These are phyloP conservation scores for Plectropomus leopardus DNA, from an alignment of 2,113 vertebrate genomes.

Conservation along the genomic window DNA sequence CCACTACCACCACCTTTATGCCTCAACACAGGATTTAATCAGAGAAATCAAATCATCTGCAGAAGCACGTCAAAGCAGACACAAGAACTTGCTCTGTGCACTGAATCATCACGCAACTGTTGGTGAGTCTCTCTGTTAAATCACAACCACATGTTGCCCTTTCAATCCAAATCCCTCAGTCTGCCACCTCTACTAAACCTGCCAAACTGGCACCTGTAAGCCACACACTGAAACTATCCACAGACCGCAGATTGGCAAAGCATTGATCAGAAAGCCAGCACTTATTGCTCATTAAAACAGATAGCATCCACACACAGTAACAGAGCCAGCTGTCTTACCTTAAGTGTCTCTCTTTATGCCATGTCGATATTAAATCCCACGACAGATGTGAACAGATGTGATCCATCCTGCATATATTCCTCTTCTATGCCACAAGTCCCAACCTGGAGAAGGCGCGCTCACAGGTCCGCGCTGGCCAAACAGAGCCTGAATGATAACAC, in stretches of 20 bases:
- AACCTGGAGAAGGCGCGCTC: no score
- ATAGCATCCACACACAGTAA: not conserved
- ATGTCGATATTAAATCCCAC: not conserved
- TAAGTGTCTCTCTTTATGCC: not conserved
- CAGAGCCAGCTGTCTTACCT: not conserved
- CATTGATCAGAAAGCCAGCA: conserved; percentile 1
- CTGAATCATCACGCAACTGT: conserved; percentile 41
- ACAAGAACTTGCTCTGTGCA: not conserved
- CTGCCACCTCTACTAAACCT: not conserved
- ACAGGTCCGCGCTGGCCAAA: no score
- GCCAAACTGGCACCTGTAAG: not conserved
- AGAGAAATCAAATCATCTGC: conserved; percentile 1
- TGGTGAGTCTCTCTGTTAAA: conserved; percentile 8
- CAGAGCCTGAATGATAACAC: no score
- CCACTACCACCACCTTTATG: not conserved
- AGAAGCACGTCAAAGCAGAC: not conserved
- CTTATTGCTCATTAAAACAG: not conserved
- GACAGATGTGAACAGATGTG: not conserved
- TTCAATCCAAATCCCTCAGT: conserved; percentile 29
- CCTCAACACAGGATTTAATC: conserved; percentile 1
- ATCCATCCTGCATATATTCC: no score
- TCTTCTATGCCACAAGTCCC: not conserved
- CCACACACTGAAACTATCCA: not conserved
- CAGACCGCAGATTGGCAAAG: not conserved
- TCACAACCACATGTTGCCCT: conserved; percentile 4